Conservation (phyloP, 2,797 vertebrate species). For the Lindbergichthys nudifrons region DNA sequence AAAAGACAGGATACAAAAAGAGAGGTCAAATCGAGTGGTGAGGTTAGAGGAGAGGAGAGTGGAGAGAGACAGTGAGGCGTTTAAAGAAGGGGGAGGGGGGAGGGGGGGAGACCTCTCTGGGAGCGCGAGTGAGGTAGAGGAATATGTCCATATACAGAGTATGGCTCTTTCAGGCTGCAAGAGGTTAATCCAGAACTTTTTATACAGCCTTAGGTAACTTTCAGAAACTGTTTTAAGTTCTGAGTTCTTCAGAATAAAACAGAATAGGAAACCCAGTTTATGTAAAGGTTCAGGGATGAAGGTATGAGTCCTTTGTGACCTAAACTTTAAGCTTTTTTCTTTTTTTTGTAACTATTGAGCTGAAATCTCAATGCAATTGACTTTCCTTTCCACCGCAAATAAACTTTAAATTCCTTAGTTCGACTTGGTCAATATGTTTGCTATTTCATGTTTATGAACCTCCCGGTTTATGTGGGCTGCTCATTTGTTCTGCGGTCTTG, state of each 20-base stretch:
- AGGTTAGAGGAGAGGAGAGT: constrained; percentile 45
- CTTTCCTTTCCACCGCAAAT: constrained; percentile 7
- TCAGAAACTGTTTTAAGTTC: not conserved
- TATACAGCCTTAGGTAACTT: not conserved
- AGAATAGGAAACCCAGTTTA: not conserved
- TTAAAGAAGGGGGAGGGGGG: constrained; percentile 17
- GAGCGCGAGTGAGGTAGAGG: constrained; percentile 24
- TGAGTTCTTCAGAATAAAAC: not conserved
- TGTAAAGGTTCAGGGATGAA: constrained; percentile 7
- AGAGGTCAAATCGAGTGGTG: constrained; percentile 74
- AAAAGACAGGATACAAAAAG: constrained; percentile 71
- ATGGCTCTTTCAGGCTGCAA: not conserved
- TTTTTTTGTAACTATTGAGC: not conserved
- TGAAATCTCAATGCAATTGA: not conserved
- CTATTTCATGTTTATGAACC: constrained; percentile 20
- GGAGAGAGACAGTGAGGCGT: constrained; percentile 31
- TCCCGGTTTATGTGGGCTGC: not conserved
- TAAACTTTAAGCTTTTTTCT: not conserved
- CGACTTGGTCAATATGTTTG: constrained; percentile 19
- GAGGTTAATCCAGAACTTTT: constrained; percentile 29
- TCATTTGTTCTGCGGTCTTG: constrained; percentile 33
- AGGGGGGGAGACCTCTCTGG: constrained; percentile 35
- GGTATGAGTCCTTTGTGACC: not conserved
- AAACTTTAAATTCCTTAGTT: not conserved
- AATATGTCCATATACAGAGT: constrained; percentile 22